These are phyloP conservation scores for Nyctalus aviator DNA, from an alignment of 2,797 vertebrate genomes.

Conservation along the genomic window DNA sequence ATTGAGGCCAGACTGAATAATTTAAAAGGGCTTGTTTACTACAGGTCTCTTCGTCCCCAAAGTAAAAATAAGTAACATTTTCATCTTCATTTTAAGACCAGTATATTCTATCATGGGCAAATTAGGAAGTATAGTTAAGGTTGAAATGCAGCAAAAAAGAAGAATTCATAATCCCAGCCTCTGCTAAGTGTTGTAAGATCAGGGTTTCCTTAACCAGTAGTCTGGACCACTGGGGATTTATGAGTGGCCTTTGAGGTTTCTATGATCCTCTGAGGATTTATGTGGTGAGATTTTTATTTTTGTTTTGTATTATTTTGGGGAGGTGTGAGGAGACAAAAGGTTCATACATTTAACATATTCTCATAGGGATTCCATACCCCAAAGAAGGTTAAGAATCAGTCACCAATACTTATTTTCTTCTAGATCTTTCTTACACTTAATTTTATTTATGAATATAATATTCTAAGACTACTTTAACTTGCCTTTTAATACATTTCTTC, in stretches of 20 bases:
- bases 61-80: slow-evolving; percentile 10
- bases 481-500: slow-evolving; percentile 10
- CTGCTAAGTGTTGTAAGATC: neutral
- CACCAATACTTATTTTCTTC: neutral
- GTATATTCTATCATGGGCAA: neutral
- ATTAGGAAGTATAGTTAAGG: slow-evolving; percentile 7
- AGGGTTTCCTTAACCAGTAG: neutral
- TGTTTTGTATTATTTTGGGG: neutral
- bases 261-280: neutral
- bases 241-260: slow-evolving; percentile 7
- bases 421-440: neutral
- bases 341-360: neutral
- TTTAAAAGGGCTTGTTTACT: neutral
- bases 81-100: neutral
- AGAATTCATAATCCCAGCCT: neutral
- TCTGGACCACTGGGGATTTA: neutral
- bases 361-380: neutral
- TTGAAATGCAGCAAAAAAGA: slow-evolving; percentile 31
- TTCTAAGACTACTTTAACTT: neutral
- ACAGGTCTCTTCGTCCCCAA: neutral
- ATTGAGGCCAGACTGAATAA: neutral
- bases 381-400: slow-evolving; percentile 12
- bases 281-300: neutral
- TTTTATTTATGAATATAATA: neutral
- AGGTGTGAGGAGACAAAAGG: neutral